These are phyloP conservation scores for Campoplex nolae DNA, from an alignment of 2,888 invertebrate genomes.

Conservation along the genomic window DNA sequence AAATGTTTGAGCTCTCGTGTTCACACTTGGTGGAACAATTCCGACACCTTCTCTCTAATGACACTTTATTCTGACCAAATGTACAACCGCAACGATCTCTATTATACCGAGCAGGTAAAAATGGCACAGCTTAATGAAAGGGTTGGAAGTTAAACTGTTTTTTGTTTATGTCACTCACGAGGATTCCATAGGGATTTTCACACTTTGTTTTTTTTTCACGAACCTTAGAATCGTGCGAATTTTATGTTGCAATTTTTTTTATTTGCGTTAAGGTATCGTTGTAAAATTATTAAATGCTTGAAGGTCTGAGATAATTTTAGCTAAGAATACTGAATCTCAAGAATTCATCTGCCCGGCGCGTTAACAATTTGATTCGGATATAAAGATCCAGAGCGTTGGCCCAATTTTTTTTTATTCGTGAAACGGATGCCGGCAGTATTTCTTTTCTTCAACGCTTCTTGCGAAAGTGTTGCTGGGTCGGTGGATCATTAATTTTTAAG, in stretches of 20 bases:
- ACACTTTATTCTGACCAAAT: conserved; percentile 36
- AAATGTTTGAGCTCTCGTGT: conserved; percentile 59
- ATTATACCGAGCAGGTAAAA: conserved; percentile 43
- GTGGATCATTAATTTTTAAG: conserved; percentile 65
- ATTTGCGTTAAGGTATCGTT: too few relatives aligned
- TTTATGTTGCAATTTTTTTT: background rate
- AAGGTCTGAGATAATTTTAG: background rate
- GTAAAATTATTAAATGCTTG: too few relatives aligned
- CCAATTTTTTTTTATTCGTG: background rate
- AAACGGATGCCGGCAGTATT: background rate
- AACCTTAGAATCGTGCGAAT: background rate
- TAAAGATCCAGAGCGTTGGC: background rate
- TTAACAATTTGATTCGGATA: background rate
- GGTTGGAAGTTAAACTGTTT: background rate
- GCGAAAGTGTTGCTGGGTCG: conserved; percentile 43
- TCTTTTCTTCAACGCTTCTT: background rate
- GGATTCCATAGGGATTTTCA: background rate
- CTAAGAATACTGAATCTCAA: background rate
- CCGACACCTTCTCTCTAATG: conserved; percentile 28
- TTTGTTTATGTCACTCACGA: background rate
- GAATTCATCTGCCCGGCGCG: background rate
- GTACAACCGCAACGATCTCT: conserved; percentile 8
- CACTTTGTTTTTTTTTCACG: background rate
- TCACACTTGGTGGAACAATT: conserved; percentile 27
- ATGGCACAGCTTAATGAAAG: background rate